Percentiles rank a stretch among this genome's conserved stretches.
These are phyloP conservation scores for Steromphala cineraria DNA, from an alignment of 2,888 invertebrate genomes.

Conservation along the genomic window DNA sequence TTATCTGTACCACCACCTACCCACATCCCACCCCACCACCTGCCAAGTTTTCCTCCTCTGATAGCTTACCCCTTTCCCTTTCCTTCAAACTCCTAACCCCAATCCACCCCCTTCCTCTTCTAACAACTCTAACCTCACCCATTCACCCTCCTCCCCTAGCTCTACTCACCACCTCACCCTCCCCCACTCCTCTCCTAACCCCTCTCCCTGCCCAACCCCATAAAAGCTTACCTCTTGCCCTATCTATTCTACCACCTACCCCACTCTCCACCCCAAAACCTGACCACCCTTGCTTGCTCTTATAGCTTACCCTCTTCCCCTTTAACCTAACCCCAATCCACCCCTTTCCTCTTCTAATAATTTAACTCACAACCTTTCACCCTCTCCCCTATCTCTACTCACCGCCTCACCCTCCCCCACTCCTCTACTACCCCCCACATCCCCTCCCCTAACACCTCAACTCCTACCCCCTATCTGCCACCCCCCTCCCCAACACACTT, in stretches of 20 bases:
- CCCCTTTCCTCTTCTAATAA: not conserved
- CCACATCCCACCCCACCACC: too few species aligned
- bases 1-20: not conserved
- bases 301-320: not conserved
- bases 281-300: not conserved
- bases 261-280: too few species aligned
- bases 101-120: not conserved
- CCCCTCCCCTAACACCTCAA: not conserved
- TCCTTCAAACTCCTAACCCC: too few species aligned
- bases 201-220: not conserved
- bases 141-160: not conserved
- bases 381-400: not conserved
- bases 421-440: not conserved
- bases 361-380: not conserved
- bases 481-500: constrained; percentile 21
- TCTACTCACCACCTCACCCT: not conserved
- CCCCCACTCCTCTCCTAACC: not conserved
- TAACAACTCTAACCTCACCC: not conserved
- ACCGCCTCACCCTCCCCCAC: not conserved
- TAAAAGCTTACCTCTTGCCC: not conserved
- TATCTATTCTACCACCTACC: not conserved
- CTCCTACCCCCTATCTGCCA: not conserved
- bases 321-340: too few species aligned
- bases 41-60: not conserved
- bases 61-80: not conserved